A percentile compares a stretch with the other conserved stretches of the same genome.
These are phyloP conservation scores for Nematolebias whitei DNA, from an alignment of 2,113 vertebrate genomes.

Conservation along the genomic window DNA sequence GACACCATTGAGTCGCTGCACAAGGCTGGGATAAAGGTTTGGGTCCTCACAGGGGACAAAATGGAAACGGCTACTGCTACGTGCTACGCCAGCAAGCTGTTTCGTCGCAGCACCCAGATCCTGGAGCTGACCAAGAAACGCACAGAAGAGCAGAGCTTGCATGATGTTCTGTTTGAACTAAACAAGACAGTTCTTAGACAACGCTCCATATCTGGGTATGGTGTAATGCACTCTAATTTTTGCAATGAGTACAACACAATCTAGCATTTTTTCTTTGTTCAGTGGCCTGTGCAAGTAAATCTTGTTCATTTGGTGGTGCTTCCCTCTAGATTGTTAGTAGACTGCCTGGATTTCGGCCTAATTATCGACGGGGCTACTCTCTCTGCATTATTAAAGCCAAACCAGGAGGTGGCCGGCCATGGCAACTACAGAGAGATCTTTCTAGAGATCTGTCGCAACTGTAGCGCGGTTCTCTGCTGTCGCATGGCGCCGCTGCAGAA, in stretches of 20 bases:
- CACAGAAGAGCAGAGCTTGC: constrained; percentile 92
- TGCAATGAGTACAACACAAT: neutral
- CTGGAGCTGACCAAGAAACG: constrained; percentile 96
- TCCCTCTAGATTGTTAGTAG: constrained; percentile 86
- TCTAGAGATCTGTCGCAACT: constrained; percentile 95
- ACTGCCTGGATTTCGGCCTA: constrained; percentile 92
- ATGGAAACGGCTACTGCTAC: constrained; percentile 97
- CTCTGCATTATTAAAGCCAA: constrained; percentile 89
- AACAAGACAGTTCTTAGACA: constrained; percentile 90
- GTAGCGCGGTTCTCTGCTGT: constrained; percentile 95
- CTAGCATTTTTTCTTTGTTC: neutral
- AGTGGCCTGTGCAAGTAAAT: neutral
- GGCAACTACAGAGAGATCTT: constrained; percentile 92
- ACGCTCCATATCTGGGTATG: constrained; percentile 88
- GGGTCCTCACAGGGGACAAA: constrained; percentile 98
- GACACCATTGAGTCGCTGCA: constrained; percentile 96
- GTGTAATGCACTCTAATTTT: neutral
- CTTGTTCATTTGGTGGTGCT: neutral
- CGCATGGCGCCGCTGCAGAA: constrained; percentile 98
- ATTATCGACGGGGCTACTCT: constrained; percentile 96
- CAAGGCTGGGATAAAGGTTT: constrained; percentile 98
- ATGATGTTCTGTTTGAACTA: constrained; percentile 92
- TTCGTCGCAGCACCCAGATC: constrained; percentile 90
- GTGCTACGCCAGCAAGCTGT: constrained; percentile 97
- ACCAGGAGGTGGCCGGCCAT: constrained; percentile 81